Evolutionary conservation across 30 jellyfish, hydroid and myxozoan species (phyloP).

Genomic region (Pseudorhiza aurosa): DNA sequence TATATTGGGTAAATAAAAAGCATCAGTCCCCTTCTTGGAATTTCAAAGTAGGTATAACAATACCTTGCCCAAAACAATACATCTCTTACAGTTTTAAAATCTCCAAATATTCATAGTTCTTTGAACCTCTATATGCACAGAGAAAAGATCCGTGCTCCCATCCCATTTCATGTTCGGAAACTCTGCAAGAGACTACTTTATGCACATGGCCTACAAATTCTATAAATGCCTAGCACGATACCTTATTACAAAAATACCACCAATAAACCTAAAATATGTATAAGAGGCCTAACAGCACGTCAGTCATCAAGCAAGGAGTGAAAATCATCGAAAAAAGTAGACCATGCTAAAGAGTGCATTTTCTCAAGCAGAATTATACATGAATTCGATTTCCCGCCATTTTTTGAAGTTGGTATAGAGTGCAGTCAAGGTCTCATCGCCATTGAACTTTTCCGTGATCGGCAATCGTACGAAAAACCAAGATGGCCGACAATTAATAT

Average conservation of each 20-base stretch:
- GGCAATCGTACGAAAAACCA: background rate
- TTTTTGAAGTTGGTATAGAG: constrained; percentile 24
- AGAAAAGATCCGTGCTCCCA: too few relatives aligned
- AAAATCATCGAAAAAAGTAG: background rate
- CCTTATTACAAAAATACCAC: background rate
- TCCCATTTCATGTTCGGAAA: too few relatives aligned
- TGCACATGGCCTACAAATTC: too few relatives aligned
- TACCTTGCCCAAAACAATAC: too few relatives aligned
- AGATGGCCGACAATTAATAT: constrained; percentile 30
- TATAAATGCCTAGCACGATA: background rate
- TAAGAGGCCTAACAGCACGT: background rate
- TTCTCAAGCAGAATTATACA: background rate
- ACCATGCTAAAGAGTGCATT: background rate
- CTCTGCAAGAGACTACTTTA: too few relatives aligned
- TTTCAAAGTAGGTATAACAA: too few relatives aligned
- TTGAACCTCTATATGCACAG: too few relatives aligned
- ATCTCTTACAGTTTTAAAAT: too few relatives aligned
- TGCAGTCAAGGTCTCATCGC: background rate
- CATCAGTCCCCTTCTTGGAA: too few relatives aligned
- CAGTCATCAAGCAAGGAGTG: background rate
- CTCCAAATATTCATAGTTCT: too few relatives aligned
- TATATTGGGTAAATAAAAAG: too few relatives aligned
- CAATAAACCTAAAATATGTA: background rate
- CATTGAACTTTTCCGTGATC: background rate
- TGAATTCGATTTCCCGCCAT: constrained; percentile 38